Evolutionary conservation across 2,888 invertebrate genomes (phyloP).

Genomic region (Unio delphinus): DNA sequence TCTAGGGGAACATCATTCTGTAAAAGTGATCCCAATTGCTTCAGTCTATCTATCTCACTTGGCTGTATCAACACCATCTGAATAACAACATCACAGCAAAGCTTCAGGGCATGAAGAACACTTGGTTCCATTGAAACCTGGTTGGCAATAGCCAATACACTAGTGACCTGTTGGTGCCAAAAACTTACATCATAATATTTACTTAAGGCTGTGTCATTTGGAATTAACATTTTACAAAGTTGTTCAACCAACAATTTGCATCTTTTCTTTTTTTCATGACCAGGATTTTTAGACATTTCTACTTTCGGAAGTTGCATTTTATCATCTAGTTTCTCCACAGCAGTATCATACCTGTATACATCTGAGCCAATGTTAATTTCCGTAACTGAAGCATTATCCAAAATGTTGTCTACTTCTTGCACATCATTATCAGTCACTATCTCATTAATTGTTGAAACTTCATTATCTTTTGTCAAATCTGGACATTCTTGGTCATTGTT

Average conservation of each 20-base stretch:
- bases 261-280: not conserved
- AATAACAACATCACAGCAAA: slow-evolving; percentile 11
- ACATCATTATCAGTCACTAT: too few relatives aligned
- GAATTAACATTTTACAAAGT: slow-evolving; percentile 12
- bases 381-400: too few relatives aligned
- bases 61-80: slow-evolving; percentile 2
- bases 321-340: not conserved
- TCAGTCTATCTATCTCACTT: not conserved
- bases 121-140: slow-evolving; percentile 5
- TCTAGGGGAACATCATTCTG: not conserved
- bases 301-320: slow-evolving; percentile 1
- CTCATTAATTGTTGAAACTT: too few relatives aligned
- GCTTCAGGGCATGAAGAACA: slow-evolving; percentile 6
- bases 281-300: not conserved
- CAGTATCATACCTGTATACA: not conserved
- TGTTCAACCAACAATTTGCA: slow-evolving; percentile 8
- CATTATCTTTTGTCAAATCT: too few relatives aligned
- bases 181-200: not conserved
- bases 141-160: slow-evolving; percentile 3
- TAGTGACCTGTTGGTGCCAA: slow-evolving; percentile 8
- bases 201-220: slow-evolving; percentile 2
- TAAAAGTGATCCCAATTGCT: slow-evolving; percentile 1
- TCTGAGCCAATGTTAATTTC: too few relatives aligned
- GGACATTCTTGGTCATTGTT: too few relatives aligned
- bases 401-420: too few relatives aligned